phyloP scores from a whole-genome alignment of 1,140 invertebrate genomes.

The Anastrepha obliqua region DNA sequence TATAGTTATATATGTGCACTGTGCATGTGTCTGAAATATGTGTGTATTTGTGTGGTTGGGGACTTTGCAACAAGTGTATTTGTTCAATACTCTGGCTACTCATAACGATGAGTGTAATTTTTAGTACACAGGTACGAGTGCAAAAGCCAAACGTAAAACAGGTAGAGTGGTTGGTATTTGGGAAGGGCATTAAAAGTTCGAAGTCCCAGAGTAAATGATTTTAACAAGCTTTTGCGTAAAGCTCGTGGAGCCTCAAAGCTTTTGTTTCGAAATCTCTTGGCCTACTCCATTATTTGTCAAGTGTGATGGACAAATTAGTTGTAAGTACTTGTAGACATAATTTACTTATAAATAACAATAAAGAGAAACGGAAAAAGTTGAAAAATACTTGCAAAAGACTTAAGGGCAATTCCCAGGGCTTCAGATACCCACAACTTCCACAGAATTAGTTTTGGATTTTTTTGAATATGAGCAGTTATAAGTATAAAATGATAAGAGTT shows the following conservation, averaged over 20 bases:
- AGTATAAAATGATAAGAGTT: too few relatives aligned
- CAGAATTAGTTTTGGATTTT: too few relatives aligned
- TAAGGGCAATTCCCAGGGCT: too few relatives aligned
- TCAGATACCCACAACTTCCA: too few relatives aligned
- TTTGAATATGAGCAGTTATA: too few relatives aligned
- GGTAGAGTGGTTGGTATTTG: not conserved
- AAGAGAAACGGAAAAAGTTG: too few relatives aligned
- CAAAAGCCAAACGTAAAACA: conserved; percentile 16
- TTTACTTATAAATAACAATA: too few relatives aligned
- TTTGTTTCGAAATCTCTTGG: not conserved
- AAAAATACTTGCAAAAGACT: too few relatives aligned
- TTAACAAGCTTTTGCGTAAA: not conserved
- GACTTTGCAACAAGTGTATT: conserved; percentile 34
- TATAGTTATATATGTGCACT: not conserved
- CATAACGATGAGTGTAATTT: not conserved
- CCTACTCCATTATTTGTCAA: not conserved
- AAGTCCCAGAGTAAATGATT: not conserved
- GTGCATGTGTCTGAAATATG: not conserved
- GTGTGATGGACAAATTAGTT: too few relatives aligned
- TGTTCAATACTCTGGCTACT: not conserved
- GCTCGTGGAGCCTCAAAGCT: not conserved
- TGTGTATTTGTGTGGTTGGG: not conserved
- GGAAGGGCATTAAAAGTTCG: conserved; percentile 1
- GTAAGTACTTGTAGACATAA: too few relatives aligned
- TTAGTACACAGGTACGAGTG: conserved; percentile 40